Percentiles rank a stretch among this genome's conserved stretches.
phyloP scores from a whole-genome alignment of 2,888 invertebrate genomes.

The Theretra japonica region DNA sequence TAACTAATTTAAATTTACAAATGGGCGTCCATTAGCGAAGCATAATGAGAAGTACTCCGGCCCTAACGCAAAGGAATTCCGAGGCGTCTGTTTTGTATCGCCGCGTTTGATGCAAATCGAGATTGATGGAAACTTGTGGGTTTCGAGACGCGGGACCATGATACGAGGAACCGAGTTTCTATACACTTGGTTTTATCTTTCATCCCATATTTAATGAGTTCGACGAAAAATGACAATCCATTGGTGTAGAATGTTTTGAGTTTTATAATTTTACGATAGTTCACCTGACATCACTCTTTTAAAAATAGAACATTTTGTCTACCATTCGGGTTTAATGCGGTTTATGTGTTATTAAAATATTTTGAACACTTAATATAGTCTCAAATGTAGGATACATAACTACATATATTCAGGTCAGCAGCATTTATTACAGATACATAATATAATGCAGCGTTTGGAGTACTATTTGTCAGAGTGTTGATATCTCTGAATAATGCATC shows the following conservation, averaged over 20 bases:
- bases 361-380: too few species aligned
- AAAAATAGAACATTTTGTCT: too few species aligned
- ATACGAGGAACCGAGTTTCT: background rate
- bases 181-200: background rate
- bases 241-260: too few species aligned
- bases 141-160: background rate
- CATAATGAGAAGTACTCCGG: constrained; percentile 13
- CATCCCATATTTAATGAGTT: background rate
- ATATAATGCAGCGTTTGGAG: background rate
- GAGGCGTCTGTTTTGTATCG: background rate
- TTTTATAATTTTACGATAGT: too few species aligned
- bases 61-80: constrained; percentile 2
- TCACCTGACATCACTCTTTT: too few species aligned
- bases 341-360: too few species aligned
- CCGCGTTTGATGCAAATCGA: constrained; percentile 16
- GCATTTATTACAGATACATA: too few species aligned
- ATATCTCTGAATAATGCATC: background rate
- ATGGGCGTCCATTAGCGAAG: constrained; percentile 13
- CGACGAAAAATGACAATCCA: too few species aligned
- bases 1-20: background rate
- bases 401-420: too few species aligned
- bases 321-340: too few species aligned
- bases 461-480: background rate
- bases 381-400: too few species aligned
- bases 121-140: background rate